Base-by-base conservation (phyloP, 2,113 vertebrate genomes). In the Amphiprion ocellaris region DNA sequence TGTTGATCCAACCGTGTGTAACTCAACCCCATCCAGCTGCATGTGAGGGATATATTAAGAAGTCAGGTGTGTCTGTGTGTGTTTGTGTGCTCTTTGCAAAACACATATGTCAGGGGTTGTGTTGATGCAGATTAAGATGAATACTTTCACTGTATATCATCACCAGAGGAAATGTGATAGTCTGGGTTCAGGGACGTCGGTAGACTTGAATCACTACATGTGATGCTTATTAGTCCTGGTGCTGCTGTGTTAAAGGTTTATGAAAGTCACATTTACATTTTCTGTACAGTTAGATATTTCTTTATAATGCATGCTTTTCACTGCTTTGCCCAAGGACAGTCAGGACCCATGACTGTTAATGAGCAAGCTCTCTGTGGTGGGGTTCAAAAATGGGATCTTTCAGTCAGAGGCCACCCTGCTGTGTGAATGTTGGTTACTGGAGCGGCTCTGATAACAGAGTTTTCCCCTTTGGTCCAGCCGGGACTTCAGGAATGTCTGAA, bases 401-500 rank as follows among this genome's bases (percentile, higher is more conserved):
- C 54, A 24, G 55, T 53, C 37, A 47, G 39, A 71, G 83, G 58
- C 85, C 87, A 61, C 52, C 83, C 16, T 59, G 83, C 77, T 77
- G 68, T 65, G 75, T 77, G 81, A 61, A 44, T 28, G 56, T 44
- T 60, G 17, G 49, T 67, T 68, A 23, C 66, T 28, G 66, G 55
- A 75, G 78, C 23, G 44, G 41, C 60, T 81, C 67, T 71, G 61
- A 85, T 82, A 85, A 83, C 79, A 88, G 23, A 75, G 70, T 1
- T 71, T 76, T 67, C 54, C 62, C 68, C 28, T 26, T 50, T 9
- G 41, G 59, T 61, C 23, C 7, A 1, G 30, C 17, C 10, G 10
- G 21, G 15, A 37, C 67, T 49, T 71, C 78, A 89, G 82, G 83
- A 91, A 90, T 85, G 85, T 90, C 85, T 80, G 71, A 65, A 49